Conservation (phyloP, 1,140 invertebrate species). For the Euwallacea fornicatus region DNA sequence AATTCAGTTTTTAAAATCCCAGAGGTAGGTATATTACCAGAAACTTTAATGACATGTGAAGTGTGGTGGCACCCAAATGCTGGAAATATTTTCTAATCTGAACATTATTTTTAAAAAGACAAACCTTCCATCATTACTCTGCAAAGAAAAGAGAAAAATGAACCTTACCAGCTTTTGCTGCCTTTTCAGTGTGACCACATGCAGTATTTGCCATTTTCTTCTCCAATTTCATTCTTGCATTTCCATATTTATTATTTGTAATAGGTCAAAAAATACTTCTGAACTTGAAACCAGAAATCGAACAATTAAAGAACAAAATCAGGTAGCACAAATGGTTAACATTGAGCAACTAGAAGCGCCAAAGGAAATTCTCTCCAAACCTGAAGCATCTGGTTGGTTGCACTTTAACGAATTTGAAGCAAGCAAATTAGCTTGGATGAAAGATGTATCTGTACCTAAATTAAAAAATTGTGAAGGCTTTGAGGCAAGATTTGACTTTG, state of each 20-base stretch:
- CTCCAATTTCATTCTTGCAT: too few species aligned
- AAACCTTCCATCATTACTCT: not conserved
- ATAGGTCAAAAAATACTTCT: not conserved
- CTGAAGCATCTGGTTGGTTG: constrained; percentile 70
- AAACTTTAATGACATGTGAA: not conserved
- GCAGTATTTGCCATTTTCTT: too few species aligned
- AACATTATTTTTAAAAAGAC: too few species aligned
- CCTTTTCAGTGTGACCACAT: too few species aligned
- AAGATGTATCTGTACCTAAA: constrained; percentile 61
- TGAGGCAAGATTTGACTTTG: constrained; percentile 70
- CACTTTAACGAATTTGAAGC: constrained; percentile 80
- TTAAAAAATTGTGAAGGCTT: constrained; percentile 61
- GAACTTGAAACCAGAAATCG: constrained; percentile 43
- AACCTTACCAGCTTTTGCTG: too few species aligned
- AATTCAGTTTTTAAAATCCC: constrained; percentile 66
- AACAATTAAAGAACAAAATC: constrained; percentile 47
- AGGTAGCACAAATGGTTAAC: constrained; percentile 43
- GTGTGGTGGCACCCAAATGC: too few species aligned
- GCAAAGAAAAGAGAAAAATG: not conserved
- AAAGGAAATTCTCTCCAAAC: constrained; percentile 62
- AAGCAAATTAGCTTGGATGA: constrained; percentile 86
- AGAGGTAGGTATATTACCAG: constrained; percentile 35
- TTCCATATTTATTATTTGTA: too few species aligned
- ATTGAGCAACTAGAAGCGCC: constrained; percentile 45
- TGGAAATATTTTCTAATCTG: too few species aligned